Evolutionary conservation across 1,140 invertebrate species (phyloP), one percentile per base, ranked within the genome.

Genomic region (Aphaenogaster ashmeadi): DNA sequence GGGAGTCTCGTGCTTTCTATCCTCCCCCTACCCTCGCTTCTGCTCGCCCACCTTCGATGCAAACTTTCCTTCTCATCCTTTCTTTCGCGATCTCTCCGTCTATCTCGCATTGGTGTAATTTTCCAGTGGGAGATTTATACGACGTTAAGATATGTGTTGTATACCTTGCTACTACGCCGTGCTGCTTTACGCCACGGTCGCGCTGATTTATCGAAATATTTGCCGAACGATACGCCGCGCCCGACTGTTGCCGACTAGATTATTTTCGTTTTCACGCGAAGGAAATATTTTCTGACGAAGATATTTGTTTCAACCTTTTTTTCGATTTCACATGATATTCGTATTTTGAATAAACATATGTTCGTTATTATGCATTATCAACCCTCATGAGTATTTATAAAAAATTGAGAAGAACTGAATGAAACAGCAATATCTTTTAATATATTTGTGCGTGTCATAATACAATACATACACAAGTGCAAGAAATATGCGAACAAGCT

Each of bases 51-150:
- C 72, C 56, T 88, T 74, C 88, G 52, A 81, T 67, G 83, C 85
- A 86, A 84, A 88, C 90, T 84, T 91, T 88, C 88, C 83, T 89
- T 83, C 86, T 74, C 86, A 72, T 87, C 81, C 79, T 69, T 86
- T 86, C 79, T 87, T 81, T 87, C 56, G 52, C 84, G 62, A 75
- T 66, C 66, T 58, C 69, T 62, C 67, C 33, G 91, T 92, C 93
- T 94, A 93, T 95, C 93, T 94, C 90, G 92, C 93, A 94, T 95
- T 94, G 93, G 92, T 95, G 95, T 95, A 96, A 95, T 96, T 96
- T 96, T 95, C 94, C 93, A 95, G 92, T 94, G 83, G 90, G 92
- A 95, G 95, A 96, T 95, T 95, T 96, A 96, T 95, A 93, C 93
- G 95, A 95, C 94, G 94, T 95, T 95, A 95, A 95, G 94, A 94